Base-by-base conservation (phyloP, 2,888 invertebrate species). In the Hemaris fuciformis region DNA sequence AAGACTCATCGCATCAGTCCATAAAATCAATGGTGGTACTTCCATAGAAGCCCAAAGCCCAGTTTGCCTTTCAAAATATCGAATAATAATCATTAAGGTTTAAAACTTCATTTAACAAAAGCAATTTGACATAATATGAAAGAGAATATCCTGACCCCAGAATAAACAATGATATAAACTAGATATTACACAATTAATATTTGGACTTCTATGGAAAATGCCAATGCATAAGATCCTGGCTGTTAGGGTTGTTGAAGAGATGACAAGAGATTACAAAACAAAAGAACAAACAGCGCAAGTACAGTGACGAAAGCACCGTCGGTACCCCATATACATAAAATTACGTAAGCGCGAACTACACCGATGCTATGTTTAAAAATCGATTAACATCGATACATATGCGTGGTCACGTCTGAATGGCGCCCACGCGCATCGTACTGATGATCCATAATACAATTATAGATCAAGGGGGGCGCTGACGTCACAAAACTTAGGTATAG, bases 371-470 rank as follows among this genome's bases (percentile, higher is more conserved):
- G 84, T 83, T 53, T 85, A 80, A 79, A 81, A 83, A 84, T 85
- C 83, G 86, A 87, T 90, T 87, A 87, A 68, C 71, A 85, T 85
- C 87, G 76, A 90, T 88, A 85, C 83, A 75, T 83, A 89, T 90
- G 89, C 91, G 81, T 73, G 80, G 81, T 84, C 91, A 90, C 91
- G 89, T 84, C 80, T 79, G 82, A 75, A 80, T 82, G 91, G 91
- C 91, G 91, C 91, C 91, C 91, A 91, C 91, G 91, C 87, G 78
- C 85, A 70, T 67, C 76, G 69, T 81, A 83, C 88, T 81, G 85
- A 88, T 87, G 84, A 89, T 89, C 87, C 89, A 89, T 89, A 87
- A 89, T 87, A 90, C 87, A 88, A 89, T 87, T 86, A 88, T 86
- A 89, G 89, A 90, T 81, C 75, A 85, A 77, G 71, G 69, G 3